Conservation (phyloP, 1,140 invertebrate genomes). For the Pectinophora gossypiella region DNA sequence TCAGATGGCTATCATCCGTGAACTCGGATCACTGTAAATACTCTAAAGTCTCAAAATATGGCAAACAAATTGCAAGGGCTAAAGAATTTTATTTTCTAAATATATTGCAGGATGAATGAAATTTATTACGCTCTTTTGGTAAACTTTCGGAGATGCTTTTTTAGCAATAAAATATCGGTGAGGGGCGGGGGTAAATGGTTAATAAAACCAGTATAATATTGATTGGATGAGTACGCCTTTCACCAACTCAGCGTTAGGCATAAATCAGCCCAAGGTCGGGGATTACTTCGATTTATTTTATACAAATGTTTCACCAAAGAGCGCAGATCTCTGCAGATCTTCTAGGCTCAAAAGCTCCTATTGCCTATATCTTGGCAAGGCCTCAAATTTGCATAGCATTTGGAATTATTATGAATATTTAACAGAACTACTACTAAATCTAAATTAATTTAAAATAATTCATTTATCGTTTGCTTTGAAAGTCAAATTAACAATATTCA, state of each 20-base stretch:
- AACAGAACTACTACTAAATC: too few species aligned
- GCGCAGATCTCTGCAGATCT: conserved; percentile 10
- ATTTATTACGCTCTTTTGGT: not conserved
- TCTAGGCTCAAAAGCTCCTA: conserved; percentile 11
- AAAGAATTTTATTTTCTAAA: not conserved
- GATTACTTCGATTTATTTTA: conserved; percentile 15
- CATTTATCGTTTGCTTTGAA: too few species aligned
- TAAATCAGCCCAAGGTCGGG: conserved; percentile 4
- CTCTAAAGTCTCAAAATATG: not conserved
- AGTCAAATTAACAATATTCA: too few species aligned
- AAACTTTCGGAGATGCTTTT: not conserved
- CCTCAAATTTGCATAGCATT: conserved; percentile 48
- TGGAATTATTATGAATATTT: not conserved
- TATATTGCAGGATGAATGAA: not conserved
- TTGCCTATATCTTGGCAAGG: conserved; percentile 31
- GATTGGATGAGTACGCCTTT: not conserved
- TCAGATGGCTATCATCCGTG: conserved; percentile 22
- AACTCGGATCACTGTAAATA: conserved; percentile 12
- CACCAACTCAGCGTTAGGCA: not conserved
- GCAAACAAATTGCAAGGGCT: not conserved
- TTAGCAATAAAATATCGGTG: not conserved
- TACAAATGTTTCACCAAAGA: conserved; percentile 10
- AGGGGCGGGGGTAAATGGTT: not conserved
- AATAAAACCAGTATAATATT: not conserved
- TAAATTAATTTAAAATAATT: too few species aligned